Evolutionary conservation across 2,888 invertebrate species (phyloP), one percentile per base, ranked within the genome.

Genomic region (Crepidodera aurea): DNA sequence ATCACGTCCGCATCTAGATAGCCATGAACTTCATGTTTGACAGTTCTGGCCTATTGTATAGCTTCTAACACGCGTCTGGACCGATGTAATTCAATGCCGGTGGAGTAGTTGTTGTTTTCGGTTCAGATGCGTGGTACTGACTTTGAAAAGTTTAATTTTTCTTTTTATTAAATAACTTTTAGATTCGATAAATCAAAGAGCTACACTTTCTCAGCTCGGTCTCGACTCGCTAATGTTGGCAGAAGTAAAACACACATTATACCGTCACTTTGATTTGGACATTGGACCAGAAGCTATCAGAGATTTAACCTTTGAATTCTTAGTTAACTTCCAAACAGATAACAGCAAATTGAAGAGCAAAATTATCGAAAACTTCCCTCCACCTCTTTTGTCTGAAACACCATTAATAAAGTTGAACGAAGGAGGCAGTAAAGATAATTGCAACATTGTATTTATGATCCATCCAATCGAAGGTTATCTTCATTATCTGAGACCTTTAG

Each of bases 161-260:
- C n/a, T n/a, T n/a, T n/a, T n/a, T 48, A 13, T 13, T 16, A 16
- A 27, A 6, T 46, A 10, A 37, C 6, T 67, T 65, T 46, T 39
- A 70, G 68, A 55, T 32, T 16, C 46, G 10, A 32, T 72, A 10
- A 60, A 66, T 15, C 65, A 69, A 58, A 59, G 51, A 2, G 51
- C 64, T 10, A 60, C 66, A 1, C 48, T 71, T 7, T 19, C 66
- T 0, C 66, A 71, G 51, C 34, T 71, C n/a, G 73, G 73, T 34
- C 46, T 71, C 27, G 73, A 73, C 55, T 73, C 73, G 5, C 44
- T 71, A 6, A 70, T 73, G 70, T 42, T 60, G 19, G 66, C 70
- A n/a, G 73, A 73, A 66, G 68, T 71, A 8, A 71, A 73, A 40
- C 73, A 73, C 57, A 67, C 62, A 10, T 44, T 72, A 4, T 71